Conservation (phyloP, 35 echinoderm and acorn worm species). For the Lytechinus pictus region DNA sequence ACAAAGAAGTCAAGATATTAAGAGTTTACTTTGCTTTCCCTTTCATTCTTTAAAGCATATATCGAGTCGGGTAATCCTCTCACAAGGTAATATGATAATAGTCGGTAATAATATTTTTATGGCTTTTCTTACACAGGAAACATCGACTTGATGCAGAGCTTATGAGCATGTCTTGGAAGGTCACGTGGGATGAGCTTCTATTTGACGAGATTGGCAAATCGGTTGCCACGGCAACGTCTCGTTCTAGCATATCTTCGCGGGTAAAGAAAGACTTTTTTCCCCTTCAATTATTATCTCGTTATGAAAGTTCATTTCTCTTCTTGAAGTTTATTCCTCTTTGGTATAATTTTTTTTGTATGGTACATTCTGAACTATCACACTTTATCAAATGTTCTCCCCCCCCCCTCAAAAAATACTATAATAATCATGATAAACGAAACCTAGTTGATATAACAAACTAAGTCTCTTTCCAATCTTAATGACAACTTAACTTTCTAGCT, state of each 20-base stretch:
- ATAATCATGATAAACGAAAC: too few species aligned
- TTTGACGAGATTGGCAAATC: conserved; percentile 38
- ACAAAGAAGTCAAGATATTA: not conserved
- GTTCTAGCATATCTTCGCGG: not conserved
- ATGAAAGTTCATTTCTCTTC: too few species aligned
- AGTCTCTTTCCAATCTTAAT: too few species aligned
- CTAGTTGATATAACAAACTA: too few species aligned
- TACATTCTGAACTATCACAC: too few species aligned
- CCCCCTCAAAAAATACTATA: too few species aligned
- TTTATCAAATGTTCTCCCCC: too few species aligned
- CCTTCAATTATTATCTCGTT: too few species aligned
- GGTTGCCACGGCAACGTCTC: not conserved
- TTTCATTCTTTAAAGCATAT: not conserved
- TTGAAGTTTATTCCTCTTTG: too few species aligned
- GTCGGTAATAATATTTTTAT: not conserved
- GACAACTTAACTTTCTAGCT: too few species aligned
- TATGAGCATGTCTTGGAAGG: conserved; percentile 49
- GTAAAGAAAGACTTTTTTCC: not conserved
- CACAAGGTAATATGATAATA: not conserved
- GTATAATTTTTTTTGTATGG: too few species aligned
- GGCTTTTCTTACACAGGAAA: conserved; percentile 13
- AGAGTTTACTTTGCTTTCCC: not conserved
- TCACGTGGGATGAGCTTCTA: conserved; percentile 26
- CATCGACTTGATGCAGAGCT: conserved; percentile 51
- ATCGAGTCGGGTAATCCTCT: not conserved